Evolutionary conservation across 2,888 invertebrate species (phyloP), one percentile per base, ranked within the genome.

Genomic region (Timandra comae): DNA sequence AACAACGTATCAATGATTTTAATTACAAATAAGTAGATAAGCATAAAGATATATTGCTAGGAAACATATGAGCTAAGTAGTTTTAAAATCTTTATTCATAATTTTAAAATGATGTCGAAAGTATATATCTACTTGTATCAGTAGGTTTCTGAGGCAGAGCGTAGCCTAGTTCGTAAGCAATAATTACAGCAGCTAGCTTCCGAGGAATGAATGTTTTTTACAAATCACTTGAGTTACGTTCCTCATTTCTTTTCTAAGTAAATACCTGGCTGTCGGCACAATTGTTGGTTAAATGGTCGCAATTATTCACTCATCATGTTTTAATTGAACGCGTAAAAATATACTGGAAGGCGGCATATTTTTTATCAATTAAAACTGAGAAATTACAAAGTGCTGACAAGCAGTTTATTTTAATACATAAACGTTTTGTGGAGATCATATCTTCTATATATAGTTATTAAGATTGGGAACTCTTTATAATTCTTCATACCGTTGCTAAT

Each of bases 221-320:
- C 13, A 28, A 35, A 29, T 13, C 27, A 41, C 23, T 7, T 35
- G 32, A 26, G 25, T 38, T 30, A 29, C 28, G 48, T 54, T 53
- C 49, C 52, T 46, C 49, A 35, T 56, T 63, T 59, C 43, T 56
- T 56, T 49, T 39, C 43, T 41, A 33, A 36, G 39, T 27, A 26
- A 37, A 49, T 49, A 51, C 47, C 38, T 33, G 36, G 46, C 45
- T 46, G 29, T 24, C 16, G 9, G 22, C 16, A 16, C 12, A 30
- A 44, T 38, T 42, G 38, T 44, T 30, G 36, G 30, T 21, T 46
- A 32, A 41, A 35, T 20, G 6, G 30, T 25, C 11, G 35, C 29
- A 29, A 34, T 38, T 35, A 33, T 16, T 16, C 38, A 37, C 19
- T 24, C 33, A 36, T 35, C 12, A 29, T 24, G 35, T 24, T 29